Conservation (phyloP, 2,888 invertebrate genomes). For the Chrysolina haemoptera region DNA sequence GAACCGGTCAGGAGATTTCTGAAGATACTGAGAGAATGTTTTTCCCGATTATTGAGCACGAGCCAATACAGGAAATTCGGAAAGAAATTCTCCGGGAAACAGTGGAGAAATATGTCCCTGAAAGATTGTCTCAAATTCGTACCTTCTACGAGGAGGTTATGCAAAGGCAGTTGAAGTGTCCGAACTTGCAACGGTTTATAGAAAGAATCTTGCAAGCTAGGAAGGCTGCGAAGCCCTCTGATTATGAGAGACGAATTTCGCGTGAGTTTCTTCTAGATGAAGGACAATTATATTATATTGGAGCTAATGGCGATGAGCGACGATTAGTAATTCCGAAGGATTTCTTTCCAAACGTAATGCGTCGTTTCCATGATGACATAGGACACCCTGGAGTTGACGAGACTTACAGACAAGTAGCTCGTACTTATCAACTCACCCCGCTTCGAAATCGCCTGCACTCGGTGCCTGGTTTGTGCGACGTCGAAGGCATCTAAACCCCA, state of each 20-base stretch:
- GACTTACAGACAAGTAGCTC: too few relatives aligned
- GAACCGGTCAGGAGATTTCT: neutral
- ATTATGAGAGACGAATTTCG: neutral
- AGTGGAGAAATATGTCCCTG: neutral
- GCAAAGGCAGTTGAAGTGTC: neutral
- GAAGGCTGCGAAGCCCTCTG: neutral
- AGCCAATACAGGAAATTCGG: neutral
- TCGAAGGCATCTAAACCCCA: constrained; percentile 19
- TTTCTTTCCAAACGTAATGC: neutral
- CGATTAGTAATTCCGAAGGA: neutral
- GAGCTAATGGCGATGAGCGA: neutral
- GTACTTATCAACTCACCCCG: too few relatives aligned
- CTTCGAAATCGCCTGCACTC: constrained; percentile 44
- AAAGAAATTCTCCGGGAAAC: neutral
- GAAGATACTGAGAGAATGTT: too few relatives aligned
- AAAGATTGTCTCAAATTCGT: neutral
- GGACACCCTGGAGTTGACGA: too few relatives aligned
- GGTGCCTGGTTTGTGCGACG: constrained; percentile 30
- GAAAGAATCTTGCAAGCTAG: neutral
- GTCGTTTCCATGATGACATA: constrained; percentile 32
- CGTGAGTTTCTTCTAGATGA: neutral
- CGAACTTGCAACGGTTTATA: neutral
- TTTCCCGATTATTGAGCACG: too few relatives aligned
- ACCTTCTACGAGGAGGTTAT: neutral
- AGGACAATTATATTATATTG: neutral